Evolutionary conservation across 2,113 vertebrate species (phyloP), one percentile per base, ranked within the genome.

Genomic region (Ancistrus triradiatus): DNA sequence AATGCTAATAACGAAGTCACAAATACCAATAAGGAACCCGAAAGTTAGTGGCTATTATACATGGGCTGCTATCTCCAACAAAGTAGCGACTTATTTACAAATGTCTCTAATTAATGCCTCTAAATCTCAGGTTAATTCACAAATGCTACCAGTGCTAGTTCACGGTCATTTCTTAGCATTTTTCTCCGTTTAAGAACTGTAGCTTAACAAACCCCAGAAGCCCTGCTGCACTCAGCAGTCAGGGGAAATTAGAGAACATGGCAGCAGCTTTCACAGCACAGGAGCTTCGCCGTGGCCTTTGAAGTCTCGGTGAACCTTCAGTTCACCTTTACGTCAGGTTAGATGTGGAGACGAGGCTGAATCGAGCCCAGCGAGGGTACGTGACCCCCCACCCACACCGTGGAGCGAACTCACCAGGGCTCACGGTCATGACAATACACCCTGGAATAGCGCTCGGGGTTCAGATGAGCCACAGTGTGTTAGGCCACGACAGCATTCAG

Each of bases 401-500:
- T 24, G 40, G 38, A 44, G 51, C 17, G 40, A 55, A 31, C 40
- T 19, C 63, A 48, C 63, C 60, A 19, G 64, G 60, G 46, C 37
- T 62, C 60, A 57, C 43, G 14, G 47, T 40, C 56, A 47, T 18
- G n/a, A 68, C 70, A 55, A 43, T 46, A 51, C 24, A 50, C 56
- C 44, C 51, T 19, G 43, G 42, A 59, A 56, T 42, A 56, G 57
- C 65, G 55, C 33, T 15, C 55, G 44, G 22, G 65, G 69, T 74
- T 75, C 62, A 61, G 59, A 56, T 15, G 49, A 61, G 59, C 60
- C 19, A 58, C 52, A 31, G 51, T 21, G 63, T 52, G 50, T 65
- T 64, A 25, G 62, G 53, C 69, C 37, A 9, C 22, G 14, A 27
- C 19, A 33, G 58, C 63, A 68, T 69, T 78, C 50, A 66, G 50